A percentile compares a stretch with the other conserved stretches of the same genome.
phyloP scores from a whole-genome alignment of 2,888 invertebrate species.

The Taenaris catops region DNA sequence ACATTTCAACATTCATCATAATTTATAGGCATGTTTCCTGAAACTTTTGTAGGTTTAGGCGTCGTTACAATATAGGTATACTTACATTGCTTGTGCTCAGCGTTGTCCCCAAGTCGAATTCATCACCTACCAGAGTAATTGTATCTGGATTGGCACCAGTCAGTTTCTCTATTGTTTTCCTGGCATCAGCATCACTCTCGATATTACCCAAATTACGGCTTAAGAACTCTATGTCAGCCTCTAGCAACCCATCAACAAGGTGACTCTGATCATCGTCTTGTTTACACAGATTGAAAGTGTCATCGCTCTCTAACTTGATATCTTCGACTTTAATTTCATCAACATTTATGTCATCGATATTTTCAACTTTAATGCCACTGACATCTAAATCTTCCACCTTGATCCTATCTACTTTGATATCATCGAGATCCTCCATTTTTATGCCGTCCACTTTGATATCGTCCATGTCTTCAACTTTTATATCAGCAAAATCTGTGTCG shows the following conservation, averaged over 20 bases:
- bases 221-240: constrained; percentile 73
- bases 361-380: constrained; percentile 59
- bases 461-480: constrained; percentile 70
- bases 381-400: constrained; percentile 64
- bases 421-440: constrained; percentile 63
- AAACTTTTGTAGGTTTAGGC: no score
- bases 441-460: constrained; percentile 68
- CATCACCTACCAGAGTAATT: constrained; percentile 66
- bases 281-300: constrained; percentile 58
- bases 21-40: no score
- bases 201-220: constrained; percentile 71
- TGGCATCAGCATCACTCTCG: constrained; percentile 72
- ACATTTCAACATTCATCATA: no score
- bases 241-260: constrained; percentile 65
- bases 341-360: constrained; percentile 57
- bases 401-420: constrained; percentile 60
- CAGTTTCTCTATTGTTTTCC: constrained; percentile 73
- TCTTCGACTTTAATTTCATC: constrained; percentile 64
- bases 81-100: constrained; percentile 64
- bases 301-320: constrained; percentile 65
- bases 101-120: constrained; percentile 70
- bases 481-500: constrained; percentile 63
- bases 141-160: constrained; percentile 71
- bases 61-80: no score
- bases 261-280: constrained; percentile 57